Conservation (phyloP, 2,797 vertebrate genomes). For the Melanotaenia pygmaea region DNA sequence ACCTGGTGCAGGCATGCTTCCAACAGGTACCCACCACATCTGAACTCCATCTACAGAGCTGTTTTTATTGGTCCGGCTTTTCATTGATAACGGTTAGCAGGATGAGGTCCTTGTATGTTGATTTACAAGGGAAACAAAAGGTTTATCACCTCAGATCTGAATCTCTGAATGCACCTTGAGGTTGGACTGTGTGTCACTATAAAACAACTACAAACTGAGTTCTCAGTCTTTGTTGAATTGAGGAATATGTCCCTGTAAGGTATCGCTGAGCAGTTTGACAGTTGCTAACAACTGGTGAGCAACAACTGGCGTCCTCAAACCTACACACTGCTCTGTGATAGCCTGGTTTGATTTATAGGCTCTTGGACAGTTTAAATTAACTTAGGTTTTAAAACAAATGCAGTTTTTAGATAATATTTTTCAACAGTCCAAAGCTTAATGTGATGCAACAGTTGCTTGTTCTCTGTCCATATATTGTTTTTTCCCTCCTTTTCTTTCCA, state of each 20-base stretch:
- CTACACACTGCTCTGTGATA: background rate
- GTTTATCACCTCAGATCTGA: background rate
- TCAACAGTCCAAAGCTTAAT: conserved; percentile 8
- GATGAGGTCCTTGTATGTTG: background rate
- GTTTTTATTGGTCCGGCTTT: background rate
- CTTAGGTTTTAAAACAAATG: background rate
- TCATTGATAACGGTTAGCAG: background rate
- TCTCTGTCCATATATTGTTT: conserved; percentile 40
- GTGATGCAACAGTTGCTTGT: conserved; percentile 25
- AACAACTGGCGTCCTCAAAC: conserved; percentile 1
- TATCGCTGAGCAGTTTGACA: conserved; percentile 15
- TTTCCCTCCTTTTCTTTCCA: background rate
- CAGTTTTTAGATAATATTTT: background rate
- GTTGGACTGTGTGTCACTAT: background rate
- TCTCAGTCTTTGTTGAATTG: background rate
- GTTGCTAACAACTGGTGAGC: conserved; percentile 3
- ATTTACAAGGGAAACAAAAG: background rate
- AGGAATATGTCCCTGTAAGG: background rate
- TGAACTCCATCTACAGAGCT: background rate
- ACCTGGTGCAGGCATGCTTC: conserved; percentile 87
- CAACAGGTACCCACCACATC: conserved; percentile 81
- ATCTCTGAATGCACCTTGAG: background rate
- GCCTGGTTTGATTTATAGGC: background rate
- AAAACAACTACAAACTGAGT: background rate
- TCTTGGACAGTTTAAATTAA: background rate